Evolutionary conservation across 2,797 vertebrate genomes (phyloP).

Genomic region (Steatocranus sp.): DNA sequence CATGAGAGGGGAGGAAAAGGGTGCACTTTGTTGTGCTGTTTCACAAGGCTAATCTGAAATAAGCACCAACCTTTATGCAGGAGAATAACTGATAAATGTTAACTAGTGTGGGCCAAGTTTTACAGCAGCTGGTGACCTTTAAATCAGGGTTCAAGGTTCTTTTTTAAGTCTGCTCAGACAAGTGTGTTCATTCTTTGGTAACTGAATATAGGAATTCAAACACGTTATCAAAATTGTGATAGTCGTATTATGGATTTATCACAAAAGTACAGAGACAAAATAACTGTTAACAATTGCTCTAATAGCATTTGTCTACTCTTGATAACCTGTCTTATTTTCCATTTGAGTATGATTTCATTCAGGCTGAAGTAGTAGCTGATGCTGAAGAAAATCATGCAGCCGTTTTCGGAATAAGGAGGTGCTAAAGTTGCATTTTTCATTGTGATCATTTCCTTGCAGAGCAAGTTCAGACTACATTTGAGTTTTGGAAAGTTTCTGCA

Average conservation of each 20-base stretch:
- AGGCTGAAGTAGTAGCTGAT: slow-evolving; percentile 23
- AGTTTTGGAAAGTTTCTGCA: slow-evolving; percentile 39
- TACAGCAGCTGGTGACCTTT: slow-evolving; percentile 20
- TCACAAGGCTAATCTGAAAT: slow-evolving; percentile 59
- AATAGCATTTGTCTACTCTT: slow-evolving; percentile 13
- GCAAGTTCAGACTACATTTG: slow-evolving; percentile 37
- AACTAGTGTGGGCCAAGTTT: slow-evolving; percentile 22
- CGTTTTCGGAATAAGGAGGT: slow-evolving; percentile 29
- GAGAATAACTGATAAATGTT: slow-evolving; percentile 48
- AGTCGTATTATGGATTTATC: background rate
- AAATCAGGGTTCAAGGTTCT: background rate
- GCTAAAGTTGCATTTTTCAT: slow-evolving; percentile 30
- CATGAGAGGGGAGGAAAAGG: slow-evolving; percentile 50
- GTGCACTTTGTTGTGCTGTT: slow-evolving; percentile 67
- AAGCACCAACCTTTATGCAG: slow-evolving; percentile 18
- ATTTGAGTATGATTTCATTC: background rate
- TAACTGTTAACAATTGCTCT: slow-evolving; percentile 10
- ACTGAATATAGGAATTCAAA: background rate
- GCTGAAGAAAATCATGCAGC: background rate
- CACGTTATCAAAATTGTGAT: background rate
- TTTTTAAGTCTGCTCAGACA: background rate
- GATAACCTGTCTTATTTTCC: slow-evolving; percentile 6
- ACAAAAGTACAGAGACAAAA: slow-evolving; percentile 14
- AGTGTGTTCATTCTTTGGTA: background rate
- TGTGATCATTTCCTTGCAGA: slow-evolving; percentile 39